These are phyloP conservation scores for Drosophila cognata DNA, from an alignment of 2,888 invertebrate species.

Conservation along the genomic window DNA sequence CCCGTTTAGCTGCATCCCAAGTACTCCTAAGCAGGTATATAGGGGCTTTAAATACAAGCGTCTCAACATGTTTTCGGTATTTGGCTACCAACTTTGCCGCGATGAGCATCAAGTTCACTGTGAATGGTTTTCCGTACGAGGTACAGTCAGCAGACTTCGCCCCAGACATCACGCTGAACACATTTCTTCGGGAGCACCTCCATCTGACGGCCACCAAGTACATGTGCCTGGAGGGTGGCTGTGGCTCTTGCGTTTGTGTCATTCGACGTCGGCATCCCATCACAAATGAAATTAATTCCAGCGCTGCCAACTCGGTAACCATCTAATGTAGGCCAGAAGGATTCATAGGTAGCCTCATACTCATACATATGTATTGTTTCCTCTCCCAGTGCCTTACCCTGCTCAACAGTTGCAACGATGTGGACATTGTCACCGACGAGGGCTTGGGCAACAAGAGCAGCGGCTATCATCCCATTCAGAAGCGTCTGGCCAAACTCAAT, in stretches of 20 bases:
- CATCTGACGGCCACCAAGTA: constrained; percentile 88
- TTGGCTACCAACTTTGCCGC: constrained; percentile 26
- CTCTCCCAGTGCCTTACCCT: constrained; percentile 87
- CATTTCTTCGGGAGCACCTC: constrained; percentile 87
- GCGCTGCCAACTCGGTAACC: constrained; percentile 87
- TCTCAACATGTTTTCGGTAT: constrained; percentile 9
- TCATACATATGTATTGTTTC: neutral
- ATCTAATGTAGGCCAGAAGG: neutral
- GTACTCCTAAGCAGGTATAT: constrained; percentile 54
- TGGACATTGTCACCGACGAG: constrained; percentile 90
- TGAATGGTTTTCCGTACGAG: constrained; percentile 69
- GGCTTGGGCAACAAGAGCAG: constrained; percentile 88
- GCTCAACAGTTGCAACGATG: constrained; percentile 87
- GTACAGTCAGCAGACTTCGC: constrained; percentile 80
- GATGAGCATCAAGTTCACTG: constrained; percentile 71
- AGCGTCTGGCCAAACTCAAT: constrained; percentile 87
- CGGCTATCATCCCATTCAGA: constrained; percentile 90
- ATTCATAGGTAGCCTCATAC: neutral
- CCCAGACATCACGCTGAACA: constrained; percentile 86
- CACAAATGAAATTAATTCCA: constrained; percentile 69
- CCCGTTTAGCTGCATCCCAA: constrained; percentile 51
- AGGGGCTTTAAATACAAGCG: constrained; percentile 54
- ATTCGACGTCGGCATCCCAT: constrained; percentile 82
- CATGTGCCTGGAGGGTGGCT: constrained; percentile 90
- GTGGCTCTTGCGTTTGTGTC: constrained; percentile 87